Evolutionary conservation across 2,888 invertebrate genomes (phyloP).

Genomic region (Nomada hirtipes): DNA sequence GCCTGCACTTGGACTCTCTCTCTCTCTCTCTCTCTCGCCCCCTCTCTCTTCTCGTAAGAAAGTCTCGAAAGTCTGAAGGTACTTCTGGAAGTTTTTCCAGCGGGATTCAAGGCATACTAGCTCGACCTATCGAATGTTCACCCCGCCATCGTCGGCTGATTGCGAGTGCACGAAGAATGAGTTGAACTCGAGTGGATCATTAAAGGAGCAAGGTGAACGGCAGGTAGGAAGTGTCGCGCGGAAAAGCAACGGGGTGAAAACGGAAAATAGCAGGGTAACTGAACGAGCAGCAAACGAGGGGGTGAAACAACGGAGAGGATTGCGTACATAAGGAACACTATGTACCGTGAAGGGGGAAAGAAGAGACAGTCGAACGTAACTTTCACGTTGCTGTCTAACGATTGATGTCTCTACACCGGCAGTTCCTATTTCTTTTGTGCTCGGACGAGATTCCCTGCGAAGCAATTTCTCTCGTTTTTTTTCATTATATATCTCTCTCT

Average conservation of each 20-base stretch:
- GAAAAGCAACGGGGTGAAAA: conserved; percentile 31
- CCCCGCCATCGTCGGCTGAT: conserved; percentile 23
- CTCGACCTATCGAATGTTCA: conserved; percentile 20
- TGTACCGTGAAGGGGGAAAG: conserved; percentile 9
- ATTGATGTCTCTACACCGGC: conserved; percentile 46
- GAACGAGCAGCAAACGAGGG: conserved; percentile 44
- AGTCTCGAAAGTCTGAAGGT: conserved; percentile 14
- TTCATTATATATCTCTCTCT: too few species aligned
- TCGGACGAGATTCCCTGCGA: conserved; percentile 32
- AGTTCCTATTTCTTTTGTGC: conserved; percentile 40
- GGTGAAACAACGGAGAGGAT: not conserved
- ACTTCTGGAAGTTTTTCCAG: conserved; percentile 29
- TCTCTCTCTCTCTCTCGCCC: not conserved
- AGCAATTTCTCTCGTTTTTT: conserved; percentile 28
- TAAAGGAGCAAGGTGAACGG: conserved; percentile 48
- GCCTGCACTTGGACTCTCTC: not conserved
- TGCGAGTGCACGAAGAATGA: conserved; percentile 38
- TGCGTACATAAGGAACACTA: not conserved
- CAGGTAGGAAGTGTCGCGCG: conserved; percentile 44
- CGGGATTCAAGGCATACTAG: not conserved
- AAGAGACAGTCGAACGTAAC: conserved; percentile 36
- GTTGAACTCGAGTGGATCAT: conserved; percentile 47
- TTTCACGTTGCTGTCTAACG: conserved; percentile 44
- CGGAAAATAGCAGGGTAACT: conserved; percentile 53
- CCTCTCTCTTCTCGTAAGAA: not conserved